A percentile compares a stretch with the other conserved stretches of the same genome.
Evolutionary conservation across 1,140 invertebrate species (phyloP).

Genomic region (Trinorchestia longiramus): DNA sequence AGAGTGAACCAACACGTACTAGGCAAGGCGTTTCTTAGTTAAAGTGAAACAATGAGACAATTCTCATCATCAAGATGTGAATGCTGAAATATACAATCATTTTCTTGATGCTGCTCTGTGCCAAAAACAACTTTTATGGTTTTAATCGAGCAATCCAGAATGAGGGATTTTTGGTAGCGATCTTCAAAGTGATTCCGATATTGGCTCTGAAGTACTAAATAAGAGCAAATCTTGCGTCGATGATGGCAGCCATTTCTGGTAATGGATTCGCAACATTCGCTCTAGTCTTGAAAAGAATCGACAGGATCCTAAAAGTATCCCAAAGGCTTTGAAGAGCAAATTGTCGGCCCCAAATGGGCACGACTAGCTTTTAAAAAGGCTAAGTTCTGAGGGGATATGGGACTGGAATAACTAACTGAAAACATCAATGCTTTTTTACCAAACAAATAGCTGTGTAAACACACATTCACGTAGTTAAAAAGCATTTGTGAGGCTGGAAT

Average conservation of each 20-base stretch:
- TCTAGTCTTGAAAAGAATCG: constrained; percentile 12
- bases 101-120: neutral
- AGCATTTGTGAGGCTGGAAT: neutral
- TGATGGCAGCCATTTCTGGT: constrained; percentile 41
- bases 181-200: constrained; percentile 53
- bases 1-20: too few species aligned
- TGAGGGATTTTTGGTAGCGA: constrained; percentile 28
- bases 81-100: neutral
- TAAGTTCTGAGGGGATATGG: neutral
- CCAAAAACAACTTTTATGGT: constrained; percentile 3
- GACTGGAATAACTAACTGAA: neutral
- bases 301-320: neutral
- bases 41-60: too few species aligned
- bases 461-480: neutral
- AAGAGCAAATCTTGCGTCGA: constrained; percentile 37
- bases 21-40: too few species aligned
- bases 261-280: constrained; percentile 48
- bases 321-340: constrained; percentile 40
- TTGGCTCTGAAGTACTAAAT: constrained; percentile 47
- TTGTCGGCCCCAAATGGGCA: constrained; percentile 20
- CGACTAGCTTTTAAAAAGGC: neutral
- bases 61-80: neutral
- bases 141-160: neutral
- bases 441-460: neutral
- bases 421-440: neutral